phyloP scores from a whole-genome alignment of 2,888 invertebrate species.

The Tinea pellionella region DNA sequence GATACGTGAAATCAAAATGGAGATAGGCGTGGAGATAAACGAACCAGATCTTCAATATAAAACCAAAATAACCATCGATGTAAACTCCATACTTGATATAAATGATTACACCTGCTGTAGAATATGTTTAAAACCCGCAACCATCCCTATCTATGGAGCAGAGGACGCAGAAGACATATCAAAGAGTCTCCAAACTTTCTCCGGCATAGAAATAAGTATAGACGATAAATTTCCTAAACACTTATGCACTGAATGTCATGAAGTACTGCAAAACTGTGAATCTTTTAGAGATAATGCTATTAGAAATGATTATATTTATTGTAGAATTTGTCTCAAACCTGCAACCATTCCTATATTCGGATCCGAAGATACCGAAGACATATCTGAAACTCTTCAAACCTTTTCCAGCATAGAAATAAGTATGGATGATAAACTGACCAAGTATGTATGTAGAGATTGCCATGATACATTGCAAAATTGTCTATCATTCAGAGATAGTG shows the following conservation, averaged over 20 bases:
- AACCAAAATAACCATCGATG: too few species aligned
- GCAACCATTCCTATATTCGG: slow-evolving; percentile 45
- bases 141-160: slow-evolving; percentile 37
- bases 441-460: slow-evolving; percentile 43
- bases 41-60: too few species aligned
- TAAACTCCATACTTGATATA: too few species aligned
- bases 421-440: slow-evolving; percentile 38
- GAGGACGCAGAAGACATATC: slow-evolving; percentile 28
- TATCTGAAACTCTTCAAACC: slow-evolving; percentile 30
- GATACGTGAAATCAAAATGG: too few species aligned
- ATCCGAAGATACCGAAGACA: slow-evolving; percentile 23
- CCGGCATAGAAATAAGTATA: slow-evolving; percentile 32
- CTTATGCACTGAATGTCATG: slow-evolving; percentile 40
- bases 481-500: slow-evolving; percentile 46
- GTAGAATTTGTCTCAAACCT: slow-evolving; percentile 49
- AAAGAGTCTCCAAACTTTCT: slow-evolving; percentile 32
- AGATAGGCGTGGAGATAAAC: too few species aligned
- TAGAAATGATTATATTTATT: slow-evolving; percentile 18
- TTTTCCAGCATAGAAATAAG: slow-evolving; percentile 38
- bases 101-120: slow-evolving; percentile 27
- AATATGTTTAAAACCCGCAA: slow-evolving; percentile 47
- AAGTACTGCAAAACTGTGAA: slow-evolving; percentile 43
- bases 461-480: slow-evolving; percentile 41
- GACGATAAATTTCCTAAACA: slow-evolving; percentile 45
- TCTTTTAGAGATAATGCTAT: slow-evolving; percentile 48